These are phyloP conservation scores for Phortica magna DNA, from an alignment of 2,888 invertebrate species.

Conservation along the genomic window DNA sequence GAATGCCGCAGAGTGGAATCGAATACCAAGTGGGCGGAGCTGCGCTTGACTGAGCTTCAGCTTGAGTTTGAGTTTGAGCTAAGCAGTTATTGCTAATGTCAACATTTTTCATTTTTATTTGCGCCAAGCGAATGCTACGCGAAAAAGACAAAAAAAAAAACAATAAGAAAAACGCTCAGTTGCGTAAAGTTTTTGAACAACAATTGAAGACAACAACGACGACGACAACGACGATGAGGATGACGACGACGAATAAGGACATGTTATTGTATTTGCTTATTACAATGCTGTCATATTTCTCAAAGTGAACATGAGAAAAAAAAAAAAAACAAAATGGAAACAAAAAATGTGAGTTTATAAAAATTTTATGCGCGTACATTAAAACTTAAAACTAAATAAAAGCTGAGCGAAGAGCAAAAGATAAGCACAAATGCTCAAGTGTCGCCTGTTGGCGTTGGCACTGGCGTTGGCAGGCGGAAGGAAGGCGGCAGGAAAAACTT, in stretches of 20 bases:
- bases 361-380: constrained; percentile 22
- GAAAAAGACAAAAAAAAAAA: too few species aligned
- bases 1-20: constrained; percentile 1
- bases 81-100: constrained; percentile 27
- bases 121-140: neutral
- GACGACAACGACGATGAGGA: neutral
- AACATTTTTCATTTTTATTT: constrained; percentile 25
- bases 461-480: neutral
- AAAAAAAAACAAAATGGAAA: neutral
- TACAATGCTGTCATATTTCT: constrained; percentile 26
- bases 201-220: neutral
- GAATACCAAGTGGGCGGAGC: neutral
- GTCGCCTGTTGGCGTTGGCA: too few species aligned
- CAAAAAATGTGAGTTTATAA: neutral
- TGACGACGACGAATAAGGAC: neutral
- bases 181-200: neutral
- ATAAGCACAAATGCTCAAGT: neutral
- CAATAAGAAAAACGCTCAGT: too few species aligned
- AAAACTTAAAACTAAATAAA: constrained; percentile 27
- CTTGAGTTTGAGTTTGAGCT: neutral
- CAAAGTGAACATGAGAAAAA: neutral
- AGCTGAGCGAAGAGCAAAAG: neutral
- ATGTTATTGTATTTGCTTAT: constrained; percentile 27
- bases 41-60: neutral
- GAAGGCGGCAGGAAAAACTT: neutral